Evolutionary conservation across 2,888 invertebrate genomes (phyloP), one percentile per base, ranked within the genome.

Genomic region (Synanthedon myopaeformis): DNA sequence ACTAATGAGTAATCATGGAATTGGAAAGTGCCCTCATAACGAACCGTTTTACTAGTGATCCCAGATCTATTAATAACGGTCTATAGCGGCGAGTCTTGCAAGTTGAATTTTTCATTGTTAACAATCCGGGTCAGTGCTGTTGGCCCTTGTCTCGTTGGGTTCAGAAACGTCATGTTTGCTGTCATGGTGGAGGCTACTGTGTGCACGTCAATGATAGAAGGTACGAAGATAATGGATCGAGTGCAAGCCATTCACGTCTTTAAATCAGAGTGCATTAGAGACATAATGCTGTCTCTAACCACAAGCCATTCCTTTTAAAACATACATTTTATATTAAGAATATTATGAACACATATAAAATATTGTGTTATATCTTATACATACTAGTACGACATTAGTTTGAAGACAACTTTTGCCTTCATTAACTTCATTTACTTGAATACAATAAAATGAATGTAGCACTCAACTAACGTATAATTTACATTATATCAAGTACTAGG

Each of bases 81-180:
- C 12, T 14, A 12, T 45, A 45, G 45, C 45, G 13, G 50, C 56
- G 17, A 58, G 57, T 58, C 52, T 57, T 56, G 52, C 57, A 55
- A 57, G 59, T 65, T 69, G 63, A 65, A 70, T 73, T 64, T 70
- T 70, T 70, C 67, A 72, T 69, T 58, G 55, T 49, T 35, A 45
- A 53, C 56, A 55, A 69, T 66, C 60, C 61, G 59, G 72, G 74
- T 70, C 72, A 67, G 60, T 56, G 41, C 52, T 45, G 45, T 45
- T 45, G 55, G 61, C 67, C 63, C 64, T 66, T 64, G 58, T 57
- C 53, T 52, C 53, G 52, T 55, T 58, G 65, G 64, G 45, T 45
- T 35, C 45, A 45, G 45, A 45, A 6, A 45, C 12, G 45, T 45
- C 45, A 45, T 45, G 45, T n/a, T 45, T 45, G 45, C 45, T 45